Base-by-base conservation (phyloP, 2,113 vertebrate species). In the Cottus gobio region DNA sequence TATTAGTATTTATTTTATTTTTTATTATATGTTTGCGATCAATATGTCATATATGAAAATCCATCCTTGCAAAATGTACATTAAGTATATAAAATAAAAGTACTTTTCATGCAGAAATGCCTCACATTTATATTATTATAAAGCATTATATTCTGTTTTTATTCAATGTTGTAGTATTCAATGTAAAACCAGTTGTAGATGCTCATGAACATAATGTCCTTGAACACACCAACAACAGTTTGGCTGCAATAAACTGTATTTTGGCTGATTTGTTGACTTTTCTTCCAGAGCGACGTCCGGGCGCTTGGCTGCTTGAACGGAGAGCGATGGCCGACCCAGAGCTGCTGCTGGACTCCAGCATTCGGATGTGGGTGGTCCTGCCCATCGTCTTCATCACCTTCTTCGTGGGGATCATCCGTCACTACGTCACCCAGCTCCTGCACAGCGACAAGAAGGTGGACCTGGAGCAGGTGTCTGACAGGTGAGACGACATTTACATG, bases 341-440 rank as follows among this genome's bases (percentile, higher is more conserved):
- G 90, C 86, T 96, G 71, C 88, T 96, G 7, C 74, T 96, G 84
- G 96, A 96, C 88, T 94, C 95, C 71, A 95, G 92, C 75, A 96
- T 96, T 39, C 94, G 96, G 3, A 34, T 96, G 83, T 96, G 96
- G 95, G 95, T 96, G 4, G 94, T 96, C 5, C 85, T 96, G 62
- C 95, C 96, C 82, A 96, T 96, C 42, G 95, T 96, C 36, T 94
- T 95, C 70, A 95, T 96, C 88, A 96, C 96, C 6, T 95, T 96
- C 85, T 85, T 95, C 0, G 93, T 95, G 1, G 96, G 96, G 2
- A 89, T 96, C 80, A 86, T 96, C 48, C 95, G 96, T n/a, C 95
- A 96, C 89, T 96, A 96, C 15, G 89, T 96, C 15, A 95, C 94
- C 24, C 93, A 94, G 48, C 90, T 96, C 52, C 75, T 96, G 22